These are phyloP conservation scores for Ruditapes philippinarum DNA, from an alignment of 1,140 invertebrate species.

Conservation along the genomic window DNA sequence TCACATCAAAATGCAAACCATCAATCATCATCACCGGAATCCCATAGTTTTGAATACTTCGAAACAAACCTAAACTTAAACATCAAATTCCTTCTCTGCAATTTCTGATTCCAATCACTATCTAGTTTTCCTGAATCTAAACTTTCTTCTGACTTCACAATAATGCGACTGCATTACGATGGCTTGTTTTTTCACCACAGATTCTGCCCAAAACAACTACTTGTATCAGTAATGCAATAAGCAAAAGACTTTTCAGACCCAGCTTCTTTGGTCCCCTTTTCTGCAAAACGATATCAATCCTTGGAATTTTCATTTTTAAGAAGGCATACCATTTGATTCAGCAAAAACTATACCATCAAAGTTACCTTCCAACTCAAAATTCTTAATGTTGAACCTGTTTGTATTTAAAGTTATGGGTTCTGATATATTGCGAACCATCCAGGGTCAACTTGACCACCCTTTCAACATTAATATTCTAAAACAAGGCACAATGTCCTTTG, in stretches of 20 bases:
- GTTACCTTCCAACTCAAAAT: neutral
- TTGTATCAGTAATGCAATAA: constrained; percentile 32
- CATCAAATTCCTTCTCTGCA: neutral
- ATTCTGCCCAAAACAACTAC: constrained; percentile 51
- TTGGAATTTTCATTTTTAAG: neutral
- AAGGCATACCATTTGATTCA: neutral
- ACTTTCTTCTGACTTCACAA: constrained; percentile 1
- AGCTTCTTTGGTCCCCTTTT: neutral
- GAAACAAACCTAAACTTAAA: constrained; percentile 52
- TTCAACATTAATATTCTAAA: constrained; percentile 31
- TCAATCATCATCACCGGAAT: neutral
- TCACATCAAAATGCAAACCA: too few relatives aligned
- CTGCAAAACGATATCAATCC: neutral
- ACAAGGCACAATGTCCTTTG: constrained; percentile 57
- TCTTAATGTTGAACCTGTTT: constrained; percentile 19
- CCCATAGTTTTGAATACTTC: too few relatives aligned
- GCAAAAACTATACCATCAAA: neutral
- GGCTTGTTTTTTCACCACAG: constrained; percentile 40
- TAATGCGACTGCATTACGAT: constrained; percentile 16
- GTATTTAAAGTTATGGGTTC: constrained; percentile 12
- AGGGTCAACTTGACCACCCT: constrained; percentile 48
- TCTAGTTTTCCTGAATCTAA: neutral
- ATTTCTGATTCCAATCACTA: neutral
- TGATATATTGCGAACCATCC: constrained; percentile 47
- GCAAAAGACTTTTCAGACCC: constrained; percentile 51